Evolutionary conservation across 2,113 vertebrate genomes (phyloP).

Genomic region (Vicugna pacos): DNA sequence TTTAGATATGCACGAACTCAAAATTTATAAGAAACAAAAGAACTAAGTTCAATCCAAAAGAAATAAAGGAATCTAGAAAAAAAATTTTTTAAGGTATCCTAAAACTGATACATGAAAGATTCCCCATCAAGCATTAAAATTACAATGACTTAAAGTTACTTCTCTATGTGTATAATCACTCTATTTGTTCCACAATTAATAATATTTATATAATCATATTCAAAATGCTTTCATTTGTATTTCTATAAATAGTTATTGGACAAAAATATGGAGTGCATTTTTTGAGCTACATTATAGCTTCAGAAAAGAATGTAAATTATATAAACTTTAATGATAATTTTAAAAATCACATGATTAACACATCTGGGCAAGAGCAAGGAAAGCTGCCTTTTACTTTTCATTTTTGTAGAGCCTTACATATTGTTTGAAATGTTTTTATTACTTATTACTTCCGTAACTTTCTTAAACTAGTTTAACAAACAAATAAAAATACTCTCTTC

Average conservation of each 20-base stretch:
- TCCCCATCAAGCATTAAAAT: neutral
- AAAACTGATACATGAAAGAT: neutral
- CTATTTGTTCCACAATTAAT: neutral
- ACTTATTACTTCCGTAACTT: neutral
- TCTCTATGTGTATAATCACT: neutral
- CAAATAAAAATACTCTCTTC: neutral
- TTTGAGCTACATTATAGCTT: neutral
- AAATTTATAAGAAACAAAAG: neutral
- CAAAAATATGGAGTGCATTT: neutral
- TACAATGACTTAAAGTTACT: neutral
- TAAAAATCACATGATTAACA: neutral
- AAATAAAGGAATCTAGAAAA: neutral
- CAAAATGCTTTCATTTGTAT: neutral
- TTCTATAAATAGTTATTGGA: neutral
- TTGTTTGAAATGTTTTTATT: neutral
- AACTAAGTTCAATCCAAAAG: neutral
- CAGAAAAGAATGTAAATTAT: neutral
- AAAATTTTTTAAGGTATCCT: neutral
- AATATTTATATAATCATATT: neutral
- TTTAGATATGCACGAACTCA: neutral
- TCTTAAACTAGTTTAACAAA: neutral
- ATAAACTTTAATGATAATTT: neutral
- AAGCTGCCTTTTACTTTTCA: neutral
- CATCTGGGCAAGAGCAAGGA: neutral
- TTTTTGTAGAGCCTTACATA: neutral